phyloP scores from a whole-genome alignment of 2,888 invertebrate genomes.

The Sisyra terminalis region DNA sequence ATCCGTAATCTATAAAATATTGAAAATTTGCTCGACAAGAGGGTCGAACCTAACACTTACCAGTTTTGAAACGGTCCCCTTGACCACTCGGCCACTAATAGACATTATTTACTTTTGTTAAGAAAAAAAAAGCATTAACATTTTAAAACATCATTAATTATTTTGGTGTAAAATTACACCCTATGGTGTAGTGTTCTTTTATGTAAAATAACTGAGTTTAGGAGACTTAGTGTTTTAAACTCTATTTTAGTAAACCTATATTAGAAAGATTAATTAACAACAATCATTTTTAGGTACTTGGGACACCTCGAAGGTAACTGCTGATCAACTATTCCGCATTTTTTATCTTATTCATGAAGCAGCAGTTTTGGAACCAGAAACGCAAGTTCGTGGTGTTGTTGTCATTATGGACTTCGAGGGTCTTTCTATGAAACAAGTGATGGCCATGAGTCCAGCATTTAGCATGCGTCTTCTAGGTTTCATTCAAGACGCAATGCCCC shows the following conservation, averaged over 20 bases:
- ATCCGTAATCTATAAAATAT: too few relatives aligned
- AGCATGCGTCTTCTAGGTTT: conserved; percentile 60
- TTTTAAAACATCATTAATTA: too few relatives aligned
- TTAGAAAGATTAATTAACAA: neutral
- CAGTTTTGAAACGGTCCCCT: too few relatives aligned
- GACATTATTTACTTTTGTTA: too few relatives aligned
- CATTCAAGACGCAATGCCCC: conserved; percentile 77
- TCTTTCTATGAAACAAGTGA: conserved; percentile 58
- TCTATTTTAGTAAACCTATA: neutral
- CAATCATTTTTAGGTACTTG: conserved; percentile 36
- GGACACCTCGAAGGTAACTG: conserved; percentile 55
- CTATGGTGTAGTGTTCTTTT: too few relatives aligned
- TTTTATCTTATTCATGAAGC: conserved; percentile 68
- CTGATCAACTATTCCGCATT: conserved; percentile 62
- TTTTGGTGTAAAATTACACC: too few relatives aligned
- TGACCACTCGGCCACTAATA: too few relatives aligned
- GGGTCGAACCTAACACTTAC: too few relatives aligned
- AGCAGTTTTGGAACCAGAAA: conserved; percentile 59
- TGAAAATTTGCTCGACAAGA: too few relatives aligned
- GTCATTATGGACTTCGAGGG: conserved; percentile 73
- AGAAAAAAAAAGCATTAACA: too few relatives aligned
- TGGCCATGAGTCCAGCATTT: conserved; percentile 53
- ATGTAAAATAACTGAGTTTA: too few relatives aligned
- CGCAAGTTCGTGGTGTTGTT: conserved; percentile 64
- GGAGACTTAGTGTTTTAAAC: too few relatives aligned